phyloP scores from a whole-genome alignment of 2,113 vertebrate genomes.

The Arothron firmamentum region DNA sequence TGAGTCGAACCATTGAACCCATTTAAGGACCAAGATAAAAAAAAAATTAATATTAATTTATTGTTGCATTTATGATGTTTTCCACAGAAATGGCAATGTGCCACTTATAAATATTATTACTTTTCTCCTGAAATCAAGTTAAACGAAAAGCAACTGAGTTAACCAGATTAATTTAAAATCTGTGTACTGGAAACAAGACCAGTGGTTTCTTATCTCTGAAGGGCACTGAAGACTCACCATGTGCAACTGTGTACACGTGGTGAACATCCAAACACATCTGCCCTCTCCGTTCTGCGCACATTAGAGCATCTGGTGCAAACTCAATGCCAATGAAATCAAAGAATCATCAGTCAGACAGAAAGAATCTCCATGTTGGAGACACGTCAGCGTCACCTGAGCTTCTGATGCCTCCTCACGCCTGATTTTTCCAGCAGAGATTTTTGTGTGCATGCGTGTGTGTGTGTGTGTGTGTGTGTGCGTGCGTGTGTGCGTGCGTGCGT shows the following conservation, averaged over 20 bases:
- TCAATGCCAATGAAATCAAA: background rate
- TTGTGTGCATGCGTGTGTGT: background rate
- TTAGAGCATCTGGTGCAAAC: slow-evolving; percentile 15
- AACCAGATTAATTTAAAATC: background rate
- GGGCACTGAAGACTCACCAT: slow-evolving; percentile 17
- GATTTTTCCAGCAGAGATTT: slow-evolving; percentile 28
- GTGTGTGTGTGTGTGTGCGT: slow-evolving; percentile 11
- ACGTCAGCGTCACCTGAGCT: slow-evolving; percentile 20
- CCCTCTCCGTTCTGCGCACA: slow-evolving; percentile 10
- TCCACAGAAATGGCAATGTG: no score
- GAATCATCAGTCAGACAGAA: slow-evolving; percentile 2
- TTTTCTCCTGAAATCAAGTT: no score
- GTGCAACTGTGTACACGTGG: slow-evolving; percentile 20
- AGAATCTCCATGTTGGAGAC: slow-evolving; percentile 6
- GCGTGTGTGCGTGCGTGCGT: no score
- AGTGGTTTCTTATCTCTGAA: slow-evolving; percentile 21
- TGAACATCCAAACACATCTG: slow-evolving; percentile 31
- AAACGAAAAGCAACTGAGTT: no score
- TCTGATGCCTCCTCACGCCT: background rate
- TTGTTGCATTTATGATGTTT: no score
- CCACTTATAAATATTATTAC: no score
- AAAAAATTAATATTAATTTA: no score
- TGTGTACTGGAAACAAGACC: background rate
- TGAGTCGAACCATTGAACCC: no score
- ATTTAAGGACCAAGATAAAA: no score